These are phyloP conservation scores for Xanthia togata DNA, from an alignment of 2,888 invertebrate species.

Conservation along the genomic window DNA sequence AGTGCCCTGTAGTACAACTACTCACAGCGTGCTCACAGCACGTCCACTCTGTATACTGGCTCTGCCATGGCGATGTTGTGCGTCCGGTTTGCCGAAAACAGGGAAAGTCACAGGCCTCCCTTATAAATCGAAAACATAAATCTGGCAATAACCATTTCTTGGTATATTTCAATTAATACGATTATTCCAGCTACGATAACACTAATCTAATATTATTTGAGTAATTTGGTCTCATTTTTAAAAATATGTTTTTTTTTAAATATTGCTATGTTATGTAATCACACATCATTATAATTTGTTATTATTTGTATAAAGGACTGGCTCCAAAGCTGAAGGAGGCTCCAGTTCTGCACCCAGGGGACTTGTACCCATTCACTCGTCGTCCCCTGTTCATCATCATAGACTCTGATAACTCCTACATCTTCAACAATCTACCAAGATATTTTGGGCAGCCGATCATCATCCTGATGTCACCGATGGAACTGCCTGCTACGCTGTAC, in stretches of 20 bases:
- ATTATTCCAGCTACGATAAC: neutral
- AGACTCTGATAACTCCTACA: conserved; percentile 98
- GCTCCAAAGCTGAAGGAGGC: conserved; percentile 89
- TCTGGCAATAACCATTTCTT: neutral
- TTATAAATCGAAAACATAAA: neutral
- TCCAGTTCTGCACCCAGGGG: conserved; percentile 97
- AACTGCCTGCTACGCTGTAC: conserved; percentile 95
- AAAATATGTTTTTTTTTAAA: neutral
- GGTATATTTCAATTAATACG: neutral
- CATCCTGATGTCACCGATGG: conserved; percentile 97
- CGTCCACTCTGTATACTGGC: neutral
- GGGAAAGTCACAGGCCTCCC: neutral
- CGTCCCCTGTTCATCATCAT: conserved; percentile 98
- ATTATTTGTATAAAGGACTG: neutral
- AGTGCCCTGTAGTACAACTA: neutral
- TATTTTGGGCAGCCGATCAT: conserved; percentile 98
- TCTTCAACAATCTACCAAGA: conserved; percentile 96
- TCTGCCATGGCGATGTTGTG: neutral
- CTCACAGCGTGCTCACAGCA: neutral
- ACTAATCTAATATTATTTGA: neutral
- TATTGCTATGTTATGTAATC: neutral
- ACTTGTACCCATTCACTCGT: conserved; percentile 97
- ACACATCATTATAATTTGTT: neutral
- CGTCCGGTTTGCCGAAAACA: neutral
- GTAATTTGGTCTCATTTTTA: neutral